Base-by-base conservation (phyloP, 2,113 vertebrate species). In the Platichthys flesus region DNA sequence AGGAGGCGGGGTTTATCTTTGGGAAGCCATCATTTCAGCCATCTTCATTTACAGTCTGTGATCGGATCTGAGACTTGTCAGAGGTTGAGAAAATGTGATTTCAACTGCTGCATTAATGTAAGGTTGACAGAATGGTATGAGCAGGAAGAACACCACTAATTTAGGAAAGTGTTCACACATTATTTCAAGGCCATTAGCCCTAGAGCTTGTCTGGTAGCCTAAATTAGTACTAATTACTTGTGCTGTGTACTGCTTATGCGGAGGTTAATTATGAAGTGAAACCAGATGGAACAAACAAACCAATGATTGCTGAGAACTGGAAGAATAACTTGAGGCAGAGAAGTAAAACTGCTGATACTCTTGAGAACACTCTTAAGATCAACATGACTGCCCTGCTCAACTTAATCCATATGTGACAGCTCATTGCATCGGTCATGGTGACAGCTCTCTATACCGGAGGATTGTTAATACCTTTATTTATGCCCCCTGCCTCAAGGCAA, bases 401-500 rank as follows among this genome's bases (percentile, higher is more conserved):
- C 64, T 65, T 71, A 67, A 55, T 64, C 49, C 28, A 57, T 24
- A 67, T 60, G 23, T 75, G 66, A 78, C 57, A 55, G 47, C 62
- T 45, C 59, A 77, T 83, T 75, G 69, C 56, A 77, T 64, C 63
- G 74, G 56, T 51, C 56, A 23, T 47, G 40, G n/a, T 76, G 58
- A 26, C 62, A 49, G 57, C 56, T 72, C 13, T 62, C 28, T 65
- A 47, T 18, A 26, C 70, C 31, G 51, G 67, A 55, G 49, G 49
- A 70, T 31, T 31, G 31, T 31, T 31, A 31, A 59, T 58, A 35
- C 21, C 58, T 82, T 78, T 81, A 80, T 81, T 80, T 76, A 80
- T 75, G 61, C 45, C 47, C 24, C 14, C 57, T 64, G 61, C 65
- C 68, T 79, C 47, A 9, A 71, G 68, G 64, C 47, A 78, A 68